Base-by-base conservation (phyloP, 2,113 vertebrate species). In the Cyrtonyx montezumae region DNA sequence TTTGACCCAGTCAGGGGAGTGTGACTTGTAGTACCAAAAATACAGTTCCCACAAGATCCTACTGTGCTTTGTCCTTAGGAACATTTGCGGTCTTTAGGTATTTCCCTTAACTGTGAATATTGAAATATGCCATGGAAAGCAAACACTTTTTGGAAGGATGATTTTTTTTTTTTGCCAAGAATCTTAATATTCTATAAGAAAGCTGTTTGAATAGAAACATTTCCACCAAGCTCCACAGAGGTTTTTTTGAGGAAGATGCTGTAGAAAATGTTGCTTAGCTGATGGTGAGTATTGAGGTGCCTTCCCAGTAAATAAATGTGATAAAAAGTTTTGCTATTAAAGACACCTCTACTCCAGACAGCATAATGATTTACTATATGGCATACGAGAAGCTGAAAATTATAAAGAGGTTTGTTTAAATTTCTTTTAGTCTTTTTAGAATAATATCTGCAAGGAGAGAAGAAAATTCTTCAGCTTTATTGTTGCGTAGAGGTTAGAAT, bases 41-140 rank as follows among this genome's bases (percentile, higher is more conserved):
- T 36, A 76, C 15, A 53, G 36, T 45, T 92, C 59, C 75, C 42
- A 48, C 45, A n/a, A 55, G 45, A 5, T 69, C 42, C 45, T 32
- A 30, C 71, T 28, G 62, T 18, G n/a, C 26, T 89, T 89, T 69
- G 55, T 79, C 75, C 62, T 45, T 19, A 22, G 63, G 53, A 92
- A 87, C 20, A 37, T 73, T 76, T 82, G 62, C 28, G 74, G 80
- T 40, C 21, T 67, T 73, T 15, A 36, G 36, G 17, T 40, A 68
- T 92, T 95, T 94, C 84, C 51, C 92, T 87, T 65, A 65, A 40
- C 74, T 79, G 63, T 21, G 46, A 79, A 62, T 43, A 55, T 13
- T 55, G 25, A 91, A 79, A 71, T 59, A 79, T 71, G 25, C 74
- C 62, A 26, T 37, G n/a, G 66, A 81, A 84, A 87, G 37, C 43